Evolutionary conservation across 2,113 vertebrate species (phyloP).

Genomic region (Anarrhichthys ocellatus): DNA sequence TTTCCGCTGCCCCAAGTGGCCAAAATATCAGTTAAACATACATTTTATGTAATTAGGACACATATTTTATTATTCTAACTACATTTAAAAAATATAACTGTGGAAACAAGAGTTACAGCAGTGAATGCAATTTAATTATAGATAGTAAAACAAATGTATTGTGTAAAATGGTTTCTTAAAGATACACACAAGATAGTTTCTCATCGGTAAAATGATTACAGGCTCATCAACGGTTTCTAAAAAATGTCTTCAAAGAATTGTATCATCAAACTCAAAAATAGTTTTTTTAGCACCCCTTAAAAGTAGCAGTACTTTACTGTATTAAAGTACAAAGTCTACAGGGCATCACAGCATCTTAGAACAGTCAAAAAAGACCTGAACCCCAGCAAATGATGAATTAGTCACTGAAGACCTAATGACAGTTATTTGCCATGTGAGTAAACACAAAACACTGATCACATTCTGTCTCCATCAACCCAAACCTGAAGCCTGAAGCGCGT

Average conservation of each 20-base stretch:
- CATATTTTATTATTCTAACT: background rate
- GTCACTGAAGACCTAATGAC: slow-evolving; percentile 7
- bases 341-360: background rate
- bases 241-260: background rate
- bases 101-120: background rate
- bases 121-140: background rate
- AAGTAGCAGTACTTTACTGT: background rate
- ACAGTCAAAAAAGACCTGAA: background rate
- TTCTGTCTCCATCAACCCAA: slow-evolving; percentile 24
- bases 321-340: background rate
- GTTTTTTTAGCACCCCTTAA: background rate
- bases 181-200: too few species aligned
- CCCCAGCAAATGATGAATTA: slow-evolving; percentile 3
- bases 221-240: background rate
- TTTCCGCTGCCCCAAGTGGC: background rate
- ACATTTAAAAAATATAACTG: background rate
- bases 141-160: background rate
- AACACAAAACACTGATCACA: slow-evolving; percentile 14
- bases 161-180: background rate
- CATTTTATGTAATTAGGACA: background rate
- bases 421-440: background rate
- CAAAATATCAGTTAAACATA: background rate
- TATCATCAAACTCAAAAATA: too few species aligned
- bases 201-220: background rate
- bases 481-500: slow-evolving; percentile 49